Evolutionary conservation across 2,797 vertebrate genomes (phyloP), one percentile per base, ranked within the genome.

Genomic region (Syndactyla subalaris): DNA sequence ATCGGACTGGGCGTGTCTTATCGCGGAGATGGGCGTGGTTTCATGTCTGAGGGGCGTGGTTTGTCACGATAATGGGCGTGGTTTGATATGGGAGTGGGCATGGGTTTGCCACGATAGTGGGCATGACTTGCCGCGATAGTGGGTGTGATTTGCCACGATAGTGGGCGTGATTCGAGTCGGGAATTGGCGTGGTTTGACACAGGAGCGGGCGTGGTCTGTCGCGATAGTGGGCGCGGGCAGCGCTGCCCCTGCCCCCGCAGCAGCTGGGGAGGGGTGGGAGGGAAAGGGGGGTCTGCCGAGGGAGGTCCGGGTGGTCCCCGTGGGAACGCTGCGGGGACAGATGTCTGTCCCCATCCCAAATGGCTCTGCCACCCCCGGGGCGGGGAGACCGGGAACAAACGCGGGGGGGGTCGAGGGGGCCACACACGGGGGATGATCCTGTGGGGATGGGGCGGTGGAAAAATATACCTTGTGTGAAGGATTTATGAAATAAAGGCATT

Each of bases 291-390:
- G 55, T 57, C 45, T 59, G 36, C 68, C 13, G 27, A 34, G 79
- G 86, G 67, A 45, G 66, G 51, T 52, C 36, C 9, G 32, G 58
- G 46, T 10, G 67, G 67, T 71, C 49, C 21, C 55, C 4, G 61
- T 55, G 84, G 36, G 86, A 77, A 30, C 13, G n/a, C 27, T 9
- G 77, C 8, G 7, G 67, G 79, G 85, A 67, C 94, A 92, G 87
- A 82, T 92, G 90, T 79, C 39, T 2, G 43, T 16, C 59, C 74
- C 82, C 34, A 0, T 15, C 92, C 62, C 94, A 95, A 92, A 94
- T 88, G 92, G 94, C 57, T 45, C 13, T 5, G 58, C 16, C 67
- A 23, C 62, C 83, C 45, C 46, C 34, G 27, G 27, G 45, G 45
- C 45, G 27, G 67, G 14, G 46, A 32, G 51, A 14, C 22, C 8